Conservation (phyloP, 1,140 invertebrate genomes). For the Periplaneta americana region DNA sequence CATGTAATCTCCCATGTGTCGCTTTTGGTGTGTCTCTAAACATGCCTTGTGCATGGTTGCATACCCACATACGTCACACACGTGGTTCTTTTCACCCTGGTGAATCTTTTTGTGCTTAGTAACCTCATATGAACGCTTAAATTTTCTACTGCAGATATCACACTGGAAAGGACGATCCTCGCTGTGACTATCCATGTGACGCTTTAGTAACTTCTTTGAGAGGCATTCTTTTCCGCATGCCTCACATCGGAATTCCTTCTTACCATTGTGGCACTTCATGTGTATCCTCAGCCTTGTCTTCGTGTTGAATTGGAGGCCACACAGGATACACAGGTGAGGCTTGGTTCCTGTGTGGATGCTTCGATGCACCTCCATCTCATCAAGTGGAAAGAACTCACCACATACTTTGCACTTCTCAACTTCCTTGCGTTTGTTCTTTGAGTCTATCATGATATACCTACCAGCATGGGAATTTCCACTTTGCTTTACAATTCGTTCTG, state of each 20-base stretch:
- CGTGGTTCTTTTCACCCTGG: slow-evolving; percentile 56
- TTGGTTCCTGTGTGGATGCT: slow-evolving; percentile 11
- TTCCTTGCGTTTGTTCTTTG: not conserved
- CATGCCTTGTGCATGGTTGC: slow-evolving; percentile 38
- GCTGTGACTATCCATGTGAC: slow-evolving; percentile 28
- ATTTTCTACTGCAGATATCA: slow-evolving; percentile 39
- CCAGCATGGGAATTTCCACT: not conserved
- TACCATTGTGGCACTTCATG: slow-evolving; percentile 35
- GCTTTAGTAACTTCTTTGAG: slow-evolving; percentile 8
- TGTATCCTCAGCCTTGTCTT: slow-evolving; percentile 39
- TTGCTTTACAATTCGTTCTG: not conserved
- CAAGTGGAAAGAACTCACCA: slow-evolving; percentile 40
- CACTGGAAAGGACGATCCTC: slow-evolving; percentile 43
- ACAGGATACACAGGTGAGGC: slow-evolving; percentile 46
- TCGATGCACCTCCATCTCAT: not conserved
- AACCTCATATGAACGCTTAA: slow-evolving; percentile 41
- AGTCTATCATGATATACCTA: not conserved
- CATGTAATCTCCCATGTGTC: slow-evolving; percentile 38
- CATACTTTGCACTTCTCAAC: slow-evolving; percentile 48
- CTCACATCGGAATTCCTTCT: not conserved
- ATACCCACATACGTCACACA: slow-evolving; percentile 46
- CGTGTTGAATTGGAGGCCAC: slow-evolving; percentile 37
- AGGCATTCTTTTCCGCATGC: slow-evolving; percentile 9
- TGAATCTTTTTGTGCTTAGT: slow-evolving; percentile 40
- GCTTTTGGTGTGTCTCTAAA: slow-evolving; percentile 35